Percentiles rank a stretch among this genome's conserved stretches.
Evolutionary conservation across 2,888 invertebrate species (phyloP).

Genomic region (Gymnosoma rotundatum): DNA sequence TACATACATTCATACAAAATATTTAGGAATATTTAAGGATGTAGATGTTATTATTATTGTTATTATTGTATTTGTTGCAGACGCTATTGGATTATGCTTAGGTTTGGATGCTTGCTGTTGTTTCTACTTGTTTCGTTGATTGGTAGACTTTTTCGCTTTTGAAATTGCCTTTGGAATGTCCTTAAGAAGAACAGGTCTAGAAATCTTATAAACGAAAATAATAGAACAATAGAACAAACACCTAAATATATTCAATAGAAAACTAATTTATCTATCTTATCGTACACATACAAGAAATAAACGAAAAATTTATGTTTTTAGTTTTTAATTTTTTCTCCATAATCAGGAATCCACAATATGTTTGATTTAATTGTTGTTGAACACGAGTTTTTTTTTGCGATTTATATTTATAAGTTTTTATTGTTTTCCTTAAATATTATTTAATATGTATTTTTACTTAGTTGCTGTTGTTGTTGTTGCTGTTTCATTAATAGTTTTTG

Average conservation of each 20-base stretch:
- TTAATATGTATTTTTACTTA: constrained; percentile 28
- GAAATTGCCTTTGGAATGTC: constrained; percentile 81
- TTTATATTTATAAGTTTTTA: constrained; percentile 11
- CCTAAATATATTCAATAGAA: neutral
- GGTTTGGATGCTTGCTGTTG: constrained; percentile 35
- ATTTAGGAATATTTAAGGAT: constrained; percentile 29
- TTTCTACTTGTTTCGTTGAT: constrained; percentile 39
- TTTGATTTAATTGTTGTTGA: constrained; percentile 52
- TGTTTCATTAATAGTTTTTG: constrained; percentile 26
- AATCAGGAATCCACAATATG: constrained; percentile 49
- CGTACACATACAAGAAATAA: constrained; percentile 1
- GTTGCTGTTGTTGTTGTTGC: constrained; percentile 13
- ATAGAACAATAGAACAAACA: constrained; percentile 70
- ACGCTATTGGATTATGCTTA: constrained; percentile 19
- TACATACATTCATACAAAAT: neutral
- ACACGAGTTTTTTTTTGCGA: neutral
- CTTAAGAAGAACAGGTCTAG: constrained; percentile 78
- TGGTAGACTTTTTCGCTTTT: constrained; percentile 60
- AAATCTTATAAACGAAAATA: constrained; percentile 71
- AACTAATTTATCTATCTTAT: neutral
- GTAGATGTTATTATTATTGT: constrained; percentile 17
- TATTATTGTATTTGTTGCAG: constrained; percentile 27
- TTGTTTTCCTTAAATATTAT: constrained; percentile 12
- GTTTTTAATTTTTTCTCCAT: neutral
- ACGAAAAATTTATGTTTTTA: constrained; percentile 9